Conservation (phyloP, 1,140 invertebrate genomes). For the Rhynchophorus ferrugineus region DNA sequence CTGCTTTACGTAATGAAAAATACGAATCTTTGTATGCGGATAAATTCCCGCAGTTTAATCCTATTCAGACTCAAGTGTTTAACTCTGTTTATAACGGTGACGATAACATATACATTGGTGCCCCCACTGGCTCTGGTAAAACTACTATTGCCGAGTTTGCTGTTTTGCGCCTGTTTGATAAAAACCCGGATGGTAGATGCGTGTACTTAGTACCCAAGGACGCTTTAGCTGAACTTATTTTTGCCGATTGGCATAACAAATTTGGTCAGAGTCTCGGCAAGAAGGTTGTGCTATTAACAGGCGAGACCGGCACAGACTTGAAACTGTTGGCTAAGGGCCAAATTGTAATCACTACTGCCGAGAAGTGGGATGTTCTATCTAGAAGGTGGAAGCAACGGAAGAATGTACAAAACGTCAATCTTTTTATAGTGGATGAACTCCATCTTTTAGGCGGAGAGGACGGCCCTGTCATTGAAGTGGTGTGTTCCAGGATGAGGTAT, state of each 20-base stretch:
- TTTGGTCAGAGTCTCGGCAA: slow-evolving; percentile 75
- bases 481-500: slow-evolving; percentile 95
- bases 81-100: slow-evolving; percentile 98
- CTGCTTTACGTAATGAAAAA: slow-evolving; percentile 71
- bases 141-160: slow-evolving; percentile 97
- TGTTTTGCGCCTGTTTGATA: slow-evolving; percentile 78
- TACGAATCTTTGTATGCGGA: slow-evolving; percentile 83
- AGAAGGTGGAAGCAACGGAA: slow-evolving; percentile 98
- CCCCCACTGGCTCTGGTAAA: slow-evolving; percentile 95
- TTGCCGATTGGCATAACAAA: slow-evolving; percentile 84
- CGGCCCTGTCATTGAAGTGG: slow-evolving; percentile 91
- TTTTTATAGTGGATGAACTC: slow-evolving; percentile 98
- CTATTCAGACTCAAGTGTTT: slow-evolving; percentile 99
- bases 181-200: slow-evolving; percentile 64
- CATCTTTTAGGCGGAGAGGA: slow-evolving; percentile 84
- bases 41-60: slow-evolving; percentile 92
- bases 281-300: slow-evolving; percentile 90
- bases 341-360: slow-evolving; percentile 92
- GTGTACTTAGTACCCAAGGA: slow-evolving; percentile 94
- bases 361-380: slow-evolving; percentile 98
- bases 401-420: slow-evolving; percentile 93
- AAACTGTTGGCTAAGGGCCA: slow-evolving; percentile 89
- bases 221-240: slow-evolving; percentile 84
- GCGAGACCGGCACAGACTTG: slow-evolving; percentile 95
- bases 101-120: slow-evolving; percentile 97